These are phyloP conservation scores for Saxidomus purpurata DNA, from an alignment of 1,140 invertebrate genomes.

Conservation along the genomic window DNA sequence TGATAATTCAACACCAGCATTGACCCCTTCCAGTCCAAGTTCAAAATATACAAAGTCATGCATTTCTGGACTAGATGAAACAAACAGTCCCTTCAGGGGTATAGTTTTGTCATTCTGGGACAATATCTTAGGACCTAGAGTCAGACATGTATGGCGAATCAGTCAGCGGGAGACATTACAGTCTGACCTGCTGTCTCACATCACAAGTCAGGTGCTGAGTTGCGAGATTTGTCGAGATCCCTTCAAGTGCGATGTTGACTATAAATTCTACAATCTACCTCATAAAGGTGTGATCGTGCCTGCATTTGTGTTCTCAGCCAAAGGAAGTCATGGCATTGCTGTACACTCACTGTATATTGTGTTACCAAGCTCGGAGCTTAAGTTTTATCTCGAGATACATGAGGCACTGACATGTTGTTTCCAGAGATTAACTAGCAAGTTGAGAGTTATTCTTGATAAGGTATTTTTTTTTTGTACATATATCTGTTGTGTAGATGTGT, in stretches of 20 bases:
- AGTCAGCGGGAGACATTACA: slow-evolving; percentile 58
- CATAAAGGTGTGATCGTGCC: slow-evolving; percentile 78
- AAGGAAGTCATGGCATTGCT: slow-evolving; percentile 67
- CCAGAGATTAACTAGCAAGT: slow-evolving; percentile 47
- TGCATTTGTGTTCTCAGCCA: slow-evolving; percentile 81
- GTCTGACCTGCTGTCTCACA: slow-evolving; percentile 71
- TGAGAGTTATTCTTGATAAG: slow-evolving; percentile 62
- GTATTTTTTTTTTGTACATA: neutral
- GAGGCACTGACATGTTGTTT: slow-evolving; percentile 67
- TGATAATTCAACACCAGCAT: neutral
- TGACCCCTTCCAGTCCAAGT: slow-evolving; percentile 78
- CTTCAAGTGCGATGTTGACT: slow-evolving; percentile 74
- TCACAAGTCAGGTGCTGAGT: slow-evolving; percentile 79
- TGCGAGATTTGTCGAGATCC: slow-evolving; percentile 81
- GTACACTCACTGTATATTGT: slow-evolving; percentile 79
- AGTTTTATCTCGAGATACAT: slow-evolving; percentile 75
- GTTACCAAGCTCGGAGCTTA: slow-evolving; percentile 73
- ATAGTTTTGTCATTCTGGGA: slow-evolving; percentile 81
- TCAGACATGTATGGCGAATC: slow-evolving; percentile 80
- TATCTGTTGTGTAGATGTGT: too few relatives aligned
- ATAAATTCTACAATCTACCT: slow-evolving; percentile 79
- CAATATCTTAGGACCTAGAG: slow-evolving; percentile 82
- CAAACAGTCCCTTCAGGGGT: slow-evolving; percentile 69
- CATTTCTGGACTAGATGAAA: slow-evolving; percentile 69
- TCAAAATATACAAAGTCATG: slow-evolving; percentile 73